Base-by-base conservation (phyloP, 2,113 vertebrate genomes). In the Elaphurus davidianus region DNA sequence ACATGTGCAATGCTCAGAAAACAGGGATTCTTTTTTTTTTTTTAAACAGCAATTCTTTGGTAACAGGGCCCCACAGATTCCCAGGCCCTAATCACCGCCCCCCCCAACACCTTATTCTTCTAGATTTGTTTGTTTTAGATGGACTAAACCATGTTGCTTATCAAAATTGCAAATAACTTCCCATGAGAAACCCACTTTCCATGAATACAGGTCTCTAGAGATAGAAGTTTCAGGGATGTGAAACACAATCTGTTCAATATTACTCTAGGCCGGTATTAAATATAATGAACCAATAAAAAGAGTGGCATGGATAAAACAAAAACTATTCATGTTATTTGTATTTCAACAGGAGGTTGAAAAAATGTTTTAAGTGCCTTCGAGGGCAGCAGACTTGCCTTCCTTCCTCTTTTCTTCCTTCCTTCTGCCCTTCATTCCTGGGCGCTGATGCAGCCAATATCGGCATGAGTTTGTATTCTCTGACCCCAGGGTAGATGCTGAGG, bases 121-220 rank as follows among this genome's bases (percentile, higher is more conserved):
- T 57, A 43, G n/a, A 60, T 97, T 57, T 94, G 50, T 96, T 90
- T 95, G 81, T 87, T 81, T 93, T 93, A 95, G 30, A 30, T 86
- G 45, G 45, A 81, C 15, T 87, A 94, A 94, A 33, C 52, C 96
- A 43, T 33, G 30, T 74, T 90, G 33, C 84, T 97, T 92, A 87
- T 81, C 55, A 90, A 97, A 98, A 95, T 74, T 93, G 33, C 82
- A 97, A 95, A 82, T 96, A 91, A 93, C 36, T 97, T 93, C 40
- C 40, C 16, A 21, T 16, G 62, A 91, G 47, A 96, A 95, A 85
- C 4, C 16, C 30, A 67, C 30, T 87, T 86, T 83, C n/a, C 16
- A 62, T 94, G 57, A 90, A 78, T 81, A 89, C 8, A 71, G 62
- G 50, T 78, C 43, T 93, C 36, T 79, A 59, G 8, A 97, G 54